Conservation (phyloP, 2,113 vertebrate genomes). For the Sprattus sprattus region DNA sequence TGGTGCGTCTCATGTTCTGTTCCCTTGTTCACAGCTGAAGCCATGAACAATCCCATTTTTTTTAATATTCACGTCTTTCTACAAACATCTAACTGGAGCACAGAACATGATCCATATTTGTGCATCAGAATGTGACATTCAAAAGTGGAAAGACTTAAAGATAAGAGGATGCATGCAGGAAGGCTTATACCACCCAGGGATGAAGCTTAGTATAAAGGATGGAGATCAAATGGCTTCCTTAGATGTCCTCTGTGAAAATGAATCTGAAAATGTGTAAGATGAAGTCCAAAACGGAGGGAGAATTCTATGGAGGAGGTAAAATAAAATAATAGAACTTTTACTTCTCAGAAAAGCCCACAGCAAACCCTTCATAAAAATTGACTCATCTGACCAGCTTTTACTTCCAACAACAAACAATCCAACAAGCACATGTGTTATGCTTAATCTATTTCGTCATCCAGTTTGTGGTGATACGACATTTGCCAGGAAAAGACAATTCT, state of each 20-base stretch:
- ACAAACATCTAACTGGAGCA: constrained; percentile 68
- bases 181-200: constrained; percentile 69
- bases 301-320: constrained; percentile 79
- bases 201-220: constrained; percentile 57
- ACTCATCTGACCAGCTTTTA: constrained; percentile 39
- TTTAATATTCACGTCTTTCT: constrained; percentile 72
- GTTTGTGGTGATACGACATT: constrained; percentile 64
- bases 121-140: background rate
- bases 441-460: constrained; percentile 61
- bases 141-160: constrained; percentile 36
- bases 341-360: constrained; percentile 73
- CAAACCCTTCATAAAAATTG: constrained; percentile 73
- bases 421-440: constrained; percentile 42
- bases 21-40: constrained; percentile 53
- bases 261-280: constrained; percentile 73
- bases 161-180: constrained; percentile 36
- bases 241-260: constrained; percentile 77
- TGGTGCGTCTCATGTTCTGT: constrained; percentile 69
- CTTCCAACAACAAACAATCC: constrained; percentile 40
- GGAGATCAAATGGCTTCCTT: constrained; percentile 69
- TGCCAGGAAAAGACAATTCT: constrained; percentile 60
- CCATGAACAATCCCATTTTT: constrained; percentile 63
- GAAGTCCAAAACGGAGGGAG: constrained; percentile 67
- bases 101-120: constrained; percentile 57
- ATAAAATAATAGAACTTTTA: constrained; percentile 84